Conservation (phyloP, 2,797 vertebrate species). For the Myotis pilosus region DNA sequence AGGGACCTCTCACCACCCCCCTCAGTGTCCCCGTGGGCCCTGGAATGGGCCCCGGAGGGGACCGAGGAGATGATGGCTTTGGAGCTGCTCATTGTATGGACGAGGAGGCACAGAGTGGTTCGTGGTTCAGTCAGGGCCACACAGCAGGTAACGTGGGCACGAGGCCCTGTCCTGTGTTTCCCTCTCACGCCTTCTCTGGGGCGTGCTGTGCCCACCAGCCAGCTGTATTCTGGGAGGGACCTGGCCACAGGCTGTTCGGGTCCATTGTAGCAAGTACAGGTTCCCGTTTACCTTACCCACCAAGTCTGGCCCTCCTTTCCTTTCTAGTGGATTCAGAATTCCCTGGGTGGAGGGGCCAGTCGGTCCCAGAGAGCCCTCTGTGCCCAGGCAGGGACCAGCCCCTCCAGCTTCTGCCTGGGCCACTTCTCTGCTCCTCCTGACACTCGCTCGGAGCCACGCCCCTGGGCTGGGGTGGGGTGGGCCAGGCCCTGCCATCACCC, state of each 20-base stretch:
- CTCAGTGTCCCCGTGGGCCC: neutral
- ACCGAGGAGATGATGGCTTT: neutral
- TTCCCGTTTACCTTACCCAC: neutral
- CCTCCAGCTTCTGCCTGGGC: neutral
- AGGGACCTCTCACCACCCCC: neutral
- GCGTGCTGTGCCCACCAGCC: fast-evolving
- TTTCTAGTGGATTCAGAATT: neutral
- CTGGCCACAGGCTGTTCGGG: neutral
- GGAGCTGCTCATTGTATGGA: neutral
- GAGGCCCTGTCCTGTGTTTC: neutral
- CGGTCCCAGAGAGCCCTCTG: neutral
- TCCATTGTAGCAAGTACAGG: neutral
- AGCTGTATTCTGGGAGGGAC: neutral
- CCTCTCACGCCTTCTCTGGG: neutral
- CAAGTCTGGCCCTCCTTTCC: neutral
- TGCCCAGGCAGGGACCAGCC: neutral
- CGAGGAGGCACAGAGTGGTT: neutral
- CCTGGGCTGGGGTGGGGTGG: neutral
- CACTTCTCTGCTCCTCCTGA: neutral
- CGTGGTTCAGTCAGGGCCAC: neutral
- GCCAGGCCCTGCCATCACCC: neutral
- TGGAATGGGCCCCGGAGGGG: neutral
- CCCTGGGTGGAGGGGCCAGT: neutral
- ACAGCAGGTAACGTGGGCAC: no score
- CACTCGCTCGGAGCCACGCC: neutral